Evolutionary conservation across 2,113 vertebrate species (phyloP).

Genomic region (Microcebus griseorufus): DNA sequence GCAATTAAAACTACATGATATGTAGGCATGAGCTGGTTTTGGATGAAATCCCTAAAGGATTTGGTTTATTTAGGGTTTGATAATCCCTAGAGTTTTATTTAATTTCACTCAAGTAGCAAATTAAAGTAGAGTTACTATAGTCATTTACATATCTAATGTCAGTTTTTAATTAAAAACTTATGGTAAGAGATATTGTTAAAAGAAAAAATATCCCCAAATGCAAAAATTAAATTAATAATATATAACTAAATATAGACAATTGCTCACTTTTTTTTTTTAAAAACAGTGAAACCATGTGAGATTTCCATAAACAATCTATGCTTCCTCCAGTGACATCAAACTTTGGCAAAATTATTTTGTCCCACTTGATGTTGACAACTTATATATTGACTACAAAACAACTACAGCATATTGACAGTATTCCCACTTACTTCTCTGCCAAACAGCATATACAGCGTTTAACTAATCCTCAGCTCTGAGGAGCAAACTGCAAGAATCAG

Average conservation of each 20-base stretch:
- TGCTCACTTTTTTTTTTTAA: background rate
- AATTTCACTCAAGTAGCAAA: background rate
- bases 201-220: background rate
- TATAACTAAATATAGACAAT: background rate
- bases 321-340: background rate
- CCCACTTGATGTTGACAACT: constrained; percentile 6
- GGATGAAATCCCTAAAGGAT: background rate
- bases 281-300: background rate
- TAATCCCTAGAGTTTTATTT: background rate
- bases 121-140: background rate
- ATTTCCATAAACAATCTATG: background rate
- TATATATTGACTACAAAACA: constrained; percentile 8
- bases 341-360: background rate
- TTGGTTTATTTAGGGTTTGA: no score
- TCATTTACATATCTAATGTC: no score
- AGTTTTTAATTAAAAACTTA: background rate
- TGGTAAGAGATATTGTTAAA: background rate
- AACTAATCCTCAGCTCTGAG: constrained; percentile 74
- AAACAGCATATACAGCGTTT: constrained; percentile 48
- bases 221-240: background rate
- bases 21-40: background rate
- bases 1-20: background rate
- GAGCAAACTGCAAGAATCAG: constrained; percentile 73
- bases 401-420: constrained; percentile 8
- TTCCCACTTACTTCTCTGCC: background rate